A percentile compares a stretch with the other conserved stretches of the same genome.
These are phyloP conservation scores for Poeciliopsis retropinna DNA, from an alignment of 2,113 vertebrate genomes.

Conservation along the genomic window DNA sequence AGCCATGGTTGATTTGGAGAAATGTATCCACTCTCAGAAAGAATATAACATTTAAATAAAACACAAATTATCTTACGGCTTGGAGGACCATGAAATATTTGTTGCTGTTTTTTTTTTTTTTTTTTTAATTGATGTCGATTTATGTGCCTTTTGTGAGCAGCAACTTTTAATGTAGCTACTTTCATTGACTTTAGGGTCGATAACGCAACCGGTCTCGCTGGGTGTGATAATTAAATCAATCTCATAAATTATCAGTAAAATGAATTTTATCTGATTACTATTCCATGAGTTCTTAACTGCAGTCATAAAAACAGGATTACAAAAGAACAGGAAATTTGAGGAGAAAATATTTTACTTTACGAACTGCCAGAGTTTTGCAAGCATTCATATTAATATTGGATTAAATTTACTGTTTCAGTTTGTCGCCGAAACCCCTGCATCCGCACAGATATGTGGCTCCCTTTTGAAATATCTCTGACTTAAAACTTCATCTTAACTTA, in stretches of 20 bases:
- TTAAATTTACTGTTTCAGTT: too few relatives aligned
- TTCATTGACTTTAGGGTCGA: neutral
- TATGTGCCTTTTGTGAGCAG: conserved; percentile 63
- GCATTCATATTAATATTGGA: neutral
- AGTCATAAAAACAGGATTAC: neutral
- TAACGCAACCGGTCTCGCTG: neutral
- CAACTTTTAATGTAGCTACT: conserved; percentile 47
- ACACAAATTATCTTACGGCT: conserved; percentile 62
- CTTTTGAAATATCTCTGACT: neutral
- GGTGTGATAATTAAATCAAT: neutral
- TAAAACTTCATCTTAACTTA: neutral
- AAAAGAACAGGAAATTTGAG: neutral
- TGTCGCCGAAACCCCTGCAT: too few relatives aligned
- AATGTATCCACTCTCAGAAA: conserved; percentile 48
- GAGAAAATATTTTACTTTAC: neutral
- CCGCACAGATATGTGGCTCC: neutral
- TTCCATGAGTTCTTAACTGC: neutral
- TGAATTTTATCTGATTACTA: neutral
- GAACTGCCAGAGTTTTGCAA: neutral
- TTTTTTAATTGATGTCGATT: conserved; percentile 65
- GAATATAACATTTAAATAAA: conserved; percentile 62
- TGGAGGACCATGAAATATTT: conserved; percentile 59
- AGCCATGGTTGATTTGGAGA: conserved; percentile 52
- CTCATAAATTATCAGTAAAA: neutral
- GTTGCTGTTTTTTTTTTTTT: conserved; percentile 42